Conservation (phyloP, 2,113 vertebrate genomes). For the Lagopus leucura region DNA sequence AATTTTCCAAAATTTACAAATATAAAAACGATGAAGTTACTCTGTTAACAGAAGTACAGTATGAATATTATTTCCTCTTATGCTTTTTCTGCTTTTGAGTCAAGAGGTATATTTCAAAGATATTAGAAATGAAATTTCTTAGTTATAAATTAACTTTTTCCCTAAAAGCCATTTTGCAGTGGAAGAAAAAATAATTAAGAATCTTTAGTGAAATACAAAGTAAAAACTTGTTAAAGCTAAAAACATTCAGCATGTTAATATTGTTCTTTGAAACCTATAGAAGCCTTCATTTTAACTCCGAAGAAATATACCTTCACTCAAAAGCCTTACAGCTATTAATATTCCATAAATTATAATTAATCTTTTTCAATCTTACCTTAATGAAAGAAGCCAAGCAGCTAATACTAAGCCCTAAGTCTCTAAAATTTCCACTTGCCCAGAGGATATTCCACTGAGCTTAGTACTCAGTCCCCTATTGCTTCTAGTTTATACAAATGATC, state of each 20-base stretch:
- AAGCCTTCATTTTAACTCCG: conserved; percentile 24
- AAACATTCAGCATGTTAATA: neutral
- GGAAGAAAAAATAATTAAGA: neutral
- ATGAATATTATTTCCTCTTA: neutral
- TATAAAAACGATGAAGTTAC: neutral
- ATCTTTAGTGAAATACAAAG: neutral
- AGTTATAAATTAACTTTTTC: neutral
- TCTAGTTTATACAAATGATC: conserved; percentile 79
- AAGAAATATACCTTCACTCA: conserved; percentile 41
- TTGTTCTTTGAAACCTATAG: neutral
- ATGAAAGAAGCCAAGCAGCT: conserved; percentile 69
- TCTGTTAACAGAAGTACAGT: neutral
- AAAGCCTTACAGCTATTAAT: conserved; percentile 68
- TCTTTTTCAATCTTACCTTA: conserved; percentile 71
- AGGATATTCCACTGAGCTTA: conserved; percentile 55
- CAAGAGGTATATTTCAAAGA: neutral
- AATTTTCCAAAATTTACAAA: neutral
- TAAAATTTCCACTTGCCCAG: conserved; percentile 66
- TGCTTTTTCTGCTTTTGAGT: neutral
- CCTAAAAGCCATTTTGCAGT: neutral
- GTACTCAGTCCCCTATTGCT: conserved; percentile 46
- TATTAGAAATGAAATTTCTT: neutral
- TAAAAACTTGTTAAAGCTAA: neutral
- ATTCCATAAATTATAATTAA: conserved; percentile 76
- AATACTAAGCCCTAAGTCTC: conserved; percentile 65